phyloP scores from a whole-genome alignment of 1,140 invertebrate species.

The Oppia nitens region DNA sequence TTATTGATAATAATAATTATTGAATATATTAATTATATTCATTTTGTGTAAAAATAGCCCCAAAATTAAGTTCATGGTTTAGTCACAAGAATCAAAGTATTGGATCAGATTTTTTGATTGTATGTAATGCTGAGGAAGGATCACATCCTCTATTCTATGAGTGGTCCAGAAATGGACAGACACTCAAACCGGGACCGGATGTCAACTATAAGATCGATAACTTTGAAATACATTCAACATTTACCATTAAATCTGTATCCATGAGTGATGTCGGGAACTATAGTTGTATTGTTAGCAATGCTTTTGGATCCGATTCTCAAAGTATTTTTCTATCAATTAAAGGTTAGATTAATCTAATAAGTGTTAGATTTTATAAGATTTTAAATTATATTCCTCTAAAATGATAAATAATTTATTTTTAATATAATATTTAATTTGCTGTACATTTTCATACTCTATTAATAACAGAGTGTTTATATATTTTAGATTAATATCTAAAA shows the following conservation, averaged over 20 bases:
- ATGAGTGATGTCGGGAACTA: slow-evolving; percentile 7
- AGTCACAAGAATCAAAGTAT: slow-evolving; percentile 1
- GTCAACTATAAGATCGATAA: not conserved
- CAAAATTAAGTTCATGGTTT: not conserved
- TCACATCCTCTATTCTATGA: slow-evolving; percentile 2
- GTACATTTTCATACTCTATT: too few species aligned
- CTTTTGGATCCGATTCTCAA: slow-evolving; percentile 2
- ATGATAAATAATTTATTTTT: too few species aligned
- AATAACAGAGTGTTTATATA: too few species aligned
- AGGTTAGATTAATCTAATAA: too few species aligned
- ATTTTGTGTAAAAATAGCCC: not conserved
- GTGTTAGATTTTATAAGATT: too few species aligned
- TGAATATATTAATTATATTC: not conserved
- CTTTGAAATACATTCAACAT: slow-evolving; percentile 10
- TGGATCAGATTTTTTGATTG: slow-evolving; percentile 7
- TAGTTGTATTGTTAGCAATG: slow-evolving; percentile 1
- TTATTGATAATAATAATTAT: not conserved
- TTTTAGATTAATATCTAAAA: too few species aligned
- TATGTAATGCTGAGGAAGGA: slow-evolving; percentile 2
- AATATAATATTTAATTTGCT: too few species aligned
- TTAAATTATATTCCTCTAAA: too few species aligned
- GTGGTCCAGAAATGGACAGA: slow-evolving; percentile 12
- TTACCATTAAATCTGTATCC: slow-evolving; percentile 26
- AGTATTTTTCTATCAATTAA: slow-evolving; percentile 3
- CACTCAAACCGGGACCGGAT: not conserved